Base-by-base conservation (phyloP, 2,888 invertebrate species). In the Caenorhabditis sulstoni region DNA sequence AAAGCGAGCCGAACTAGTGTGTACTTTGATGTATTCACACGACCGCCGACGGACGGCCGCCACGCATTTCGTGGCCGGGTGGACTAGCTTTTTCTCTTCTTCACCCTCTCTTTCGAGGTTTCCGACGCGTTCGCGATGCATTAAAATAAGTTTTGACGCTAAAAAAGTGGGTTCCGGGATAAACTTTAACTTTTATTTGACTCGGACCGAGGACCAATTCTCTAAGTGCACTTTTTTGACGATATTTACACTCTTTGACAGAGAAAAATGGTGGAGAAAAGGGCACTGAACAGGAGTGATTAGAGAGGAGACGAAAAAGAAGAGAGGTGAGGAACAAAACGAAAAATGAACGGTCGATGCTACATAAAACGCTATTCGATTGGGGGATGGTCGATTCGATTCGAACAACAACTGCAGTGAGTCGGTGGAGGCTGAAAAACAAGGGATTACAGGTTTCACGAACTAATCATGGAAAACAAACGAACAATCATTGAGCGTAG, bases 401-500 rank as follows among this genome's bases (percentile, higher is more conserved):
- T 68, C 67, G 22, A 41, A 59, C 68, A 52, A 59, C 67, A 23
- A 58, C 39, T 20, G 58, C 37, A 52, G 47, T 47, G 20, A 68
- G 68, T 45, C 23, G 59, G 3, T 16, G 23, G 53, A 59, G 53
- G 52, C 68, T 68, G 68, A 44, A 68, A 74, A 47, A 37, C 35
- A 41, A 45, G 41, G 37, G 37, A 44, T 62, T 39, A 14, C 8
- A 29, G 18, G 39, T 20, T 22, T 3, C n/a, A 18, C 23, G 44
- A 16, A 41, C 7, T 20, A 39, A 12, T n/a, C n/a, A n/a, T n/a
- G n/a, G n/a, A 35, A 23, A 50, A 37, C 37, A 50, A 41, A 53
- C 35, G 23, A 29, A 41, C 57, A 64, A 59, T 77, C 83, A 87
- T 68, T 84, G 82, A 57, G 80, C 65, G 70, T 88, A 88, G 68